Conservation (phyloP, 2,113 vertebrate species). For the Sclerurus mexicanus region DNA sequence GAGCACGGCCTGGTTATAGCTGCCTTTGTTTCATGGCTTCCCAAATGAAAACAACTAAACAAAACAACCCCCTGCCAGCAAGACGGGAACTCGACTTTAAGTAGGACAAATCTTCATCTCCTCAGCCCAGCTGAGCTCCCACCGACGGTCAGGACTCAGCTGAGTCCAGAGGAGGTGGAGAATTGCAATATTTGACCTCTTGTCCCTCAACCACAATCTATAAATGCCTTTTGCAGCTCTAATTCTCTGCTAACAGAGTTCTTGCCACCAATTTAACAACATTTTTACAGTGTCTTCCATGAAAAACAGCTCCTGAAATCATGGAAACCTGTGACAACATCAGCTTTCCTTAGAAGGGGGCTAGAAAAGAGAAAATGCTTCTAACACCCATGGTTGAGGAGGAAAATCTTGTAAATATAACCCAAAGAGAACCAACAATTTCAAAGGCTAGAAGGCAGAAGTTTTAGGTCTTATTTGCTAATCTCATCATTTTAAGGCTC, state of each 20-base stretch:
- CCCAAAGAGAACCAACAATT: background rate
- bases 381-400: background rate
- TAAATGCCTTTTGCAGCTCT: background rate
- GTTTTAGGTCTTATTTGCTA: accelerated
- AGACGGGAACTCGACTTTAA: background rate
- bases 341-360: background rate
- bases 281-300: background rate
- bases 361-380: background rate
- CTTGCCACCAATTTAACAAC: background rate
- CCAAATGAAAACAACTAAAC: conserved; percentile 29
- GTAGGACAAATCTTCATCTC: background rate
- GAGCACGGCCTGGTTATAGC: background rate
- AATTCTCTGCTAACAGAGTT: background rate
- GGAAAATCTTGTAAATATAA: background rate
- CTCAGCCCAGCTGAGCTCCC: background rate
- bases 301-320: background rate
- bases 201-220: background rate
- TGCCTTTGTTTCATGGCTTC: conserved; percentile 7
- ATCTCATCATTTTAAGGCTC: background rate
- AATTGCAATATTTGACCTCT: background rate
- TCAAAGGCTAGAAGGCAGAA: background rate
- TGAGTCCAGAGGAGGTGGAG: background rate
- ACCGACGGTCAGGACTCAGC: background rate
- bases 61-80: conserved; percentile 35
- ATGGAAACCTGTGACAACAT: accelerated